phyloP scores from a whole-genome alignment of 2,113 vertebrate species.

The Pandion haliaetus region DNA sequence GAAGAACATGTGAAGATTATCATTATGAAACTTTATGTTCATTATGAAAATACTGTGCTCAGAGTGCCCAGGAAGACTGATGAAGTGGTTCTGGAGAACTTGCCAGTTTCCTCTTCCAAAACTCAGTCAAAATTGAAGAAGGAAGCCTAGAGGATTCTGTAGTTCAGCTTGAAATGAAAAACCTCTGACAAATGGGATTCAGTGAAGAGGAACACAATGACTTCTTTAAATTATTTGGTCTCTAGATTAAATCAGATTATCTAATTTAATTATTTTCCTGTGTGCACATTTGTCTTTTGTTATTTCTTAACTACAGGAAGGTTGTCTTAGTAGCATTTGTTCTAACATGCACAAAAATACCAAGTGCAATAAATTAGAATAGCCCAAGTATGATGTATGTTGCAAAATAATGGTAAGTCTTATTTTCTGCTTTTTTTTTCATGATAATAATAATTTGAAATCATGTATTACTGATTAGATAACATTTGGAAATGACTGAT shows the following conservation, averaged over 20 bases:
- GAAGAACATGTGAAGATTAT: background rate
- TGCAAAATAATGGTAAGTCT: background rate
- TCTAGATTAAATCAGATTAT: background rate
- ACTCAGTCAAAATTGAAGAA: background rate
- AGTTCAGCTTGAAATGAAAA: background rate
- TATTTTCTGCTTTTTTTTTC: background rate
- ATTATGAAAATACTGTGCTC: background rate
- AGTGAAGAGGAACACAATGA: background rate
- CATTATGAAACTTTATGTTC: background rate
- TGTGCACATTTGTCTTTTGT: background rate
- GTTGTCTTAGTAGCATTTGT: background rate
- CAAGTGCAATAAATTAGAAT: background rate
- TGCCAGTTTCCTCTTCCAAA: background rate
- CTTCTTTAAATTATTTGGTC: background rate
- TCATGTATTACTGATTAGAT: background rate
- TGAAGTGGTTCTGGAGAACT: background rate
- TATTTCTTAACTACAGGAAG: background rate
- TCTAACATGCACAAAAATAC: background rate
- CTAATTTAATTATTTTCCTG: background rate
- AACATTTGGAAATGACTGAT: background rate
- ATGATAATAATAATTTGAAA: background rate
- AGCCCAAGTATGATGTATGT: background rate
- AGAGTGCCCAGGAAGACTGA: background rate
- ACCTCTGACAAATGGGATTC: background rate
- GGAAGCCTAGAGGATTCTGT: background rate